phyloP scores from a whole-genome alignment of 2,113 vertebrate species.

The Rhea pennata region DNA sequence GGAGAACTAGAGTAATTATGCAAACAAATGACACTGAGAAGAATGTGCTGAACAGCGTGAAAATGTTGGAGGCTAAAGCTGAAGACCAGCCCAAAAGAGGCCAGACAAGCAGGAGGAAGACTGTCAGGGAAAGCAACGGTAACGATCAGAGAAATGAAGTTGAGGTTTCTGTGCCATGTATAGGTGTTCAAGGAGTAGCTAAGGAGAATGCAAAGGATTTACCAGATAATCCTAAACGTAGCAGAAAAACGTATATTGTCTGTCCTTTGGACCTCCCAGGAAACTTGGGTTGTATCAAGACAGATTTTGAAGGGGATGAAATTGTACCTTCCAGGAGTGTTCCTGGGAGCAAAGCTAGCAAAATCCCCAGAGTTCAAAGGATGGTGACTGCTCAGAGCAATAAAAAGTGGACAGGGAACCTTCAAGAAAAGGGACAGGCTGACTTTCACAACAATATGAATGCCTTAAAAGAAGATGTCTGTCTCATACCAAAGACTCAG shows the following conservation, averaged over 20 bases:
- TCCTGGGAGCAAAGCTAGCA: not conserved
- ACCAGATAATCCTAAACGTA: not conserved
- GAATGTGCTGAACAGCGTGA: not conserved
- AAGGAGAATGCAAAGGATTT: not conserved
- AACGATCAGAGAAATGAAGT: not conserved
- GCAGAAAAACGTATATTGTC: not conserved
- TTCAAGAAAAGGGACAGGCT: not conserved
- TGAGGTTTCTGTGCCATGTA: not conserved
- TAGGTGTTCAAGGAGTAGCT: not conserved
- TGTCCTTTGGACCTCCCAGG: not conserved
- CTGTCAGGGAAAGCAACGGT: not conserved
- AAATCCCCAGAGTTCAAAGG: slow-evolving; percentile 8
- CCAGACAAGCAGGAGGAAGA: not conserved
- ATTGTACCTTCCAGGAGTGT: not conserved
- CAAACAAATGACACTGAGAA: not conserved
- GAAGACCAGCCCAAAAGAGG: slow-evolving; percentile 14
- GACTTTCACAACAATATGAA: not conserved
- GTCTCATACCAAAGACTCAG: not conserved
- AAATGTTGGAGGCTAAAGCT: not conserved
- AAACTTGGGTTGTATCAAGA: not conserved
- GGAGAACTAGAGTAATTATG: not conserved
- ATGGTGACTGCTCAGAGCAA: not conserved
- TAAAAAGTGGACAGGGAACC: not conserved
- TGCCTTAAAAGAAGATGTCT: not conserved
- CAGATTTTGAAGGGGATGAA: not conserved